Evolutionary conservation across 2,888 invertebrate genomes (phyloP).

Genomic region (Pheosia gnoma): DNA sequence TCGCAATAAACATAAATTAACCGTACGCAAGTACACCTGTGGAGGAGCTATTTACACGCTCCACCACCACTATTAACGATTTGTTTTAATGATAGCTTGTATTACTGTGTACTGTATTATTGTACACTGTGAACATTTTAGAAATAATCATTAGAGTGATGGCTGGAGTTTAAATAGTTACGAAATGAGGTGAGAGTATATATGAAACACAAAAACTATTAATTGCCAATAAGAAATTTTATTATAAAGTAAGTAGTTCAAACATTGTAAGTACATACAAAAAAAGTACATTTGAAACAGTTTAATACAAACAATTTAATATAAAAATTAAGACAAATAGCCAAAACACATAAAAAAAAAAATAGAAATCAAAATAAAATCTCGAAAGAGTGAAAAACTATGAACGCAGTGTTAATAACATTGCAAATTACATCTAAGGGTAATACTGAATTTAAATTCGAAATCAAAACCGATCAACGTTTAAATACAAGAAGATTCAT

Average conservation of each 20-base stretch:
- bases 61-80: too few species aligned
- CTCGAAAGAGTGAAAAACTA: constrained; percentile 30
- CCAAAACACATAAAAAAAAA: constrained; percentile 46
- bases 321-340: constrained; percentile 46
- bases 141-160: too few species aligned
- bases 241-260: constrained; percentile 60
- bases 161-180: too few species aligned
- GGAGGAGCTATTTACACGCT: too few species aligned
- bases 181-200: neutral
- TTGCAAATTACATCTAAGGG: constrained; percentile 42
- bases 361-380: constrained; percentile 37
- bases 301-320: constrained; percentile 27
- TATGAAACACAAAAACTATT: constrained; percentile 15
- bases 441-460: constrained; percentile 48
- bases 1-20: too few species aligned
- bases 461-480: constrained; percentile 34
- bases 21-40: too few species aligned
- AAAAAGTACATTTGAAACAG: constrained; percentile 60
- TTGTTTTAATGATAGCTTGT: too few species aligned
- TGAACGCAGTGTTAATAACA: constrained; percentile 37
- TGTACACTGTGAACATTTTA: too few species aligned
- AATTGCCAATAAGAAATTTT: constrained; percentile 70
- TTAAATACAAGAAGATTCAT: constrained; percentile 27
- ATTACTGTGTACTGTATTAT: too few species aligned
- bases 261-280: constrained; percentile 76